Percentiles rank a stretch among this genome's conserved stretches.
Conservation (phyloP, 1,140 invertebrate genomes). For the Drosophila serrata region DNA sequence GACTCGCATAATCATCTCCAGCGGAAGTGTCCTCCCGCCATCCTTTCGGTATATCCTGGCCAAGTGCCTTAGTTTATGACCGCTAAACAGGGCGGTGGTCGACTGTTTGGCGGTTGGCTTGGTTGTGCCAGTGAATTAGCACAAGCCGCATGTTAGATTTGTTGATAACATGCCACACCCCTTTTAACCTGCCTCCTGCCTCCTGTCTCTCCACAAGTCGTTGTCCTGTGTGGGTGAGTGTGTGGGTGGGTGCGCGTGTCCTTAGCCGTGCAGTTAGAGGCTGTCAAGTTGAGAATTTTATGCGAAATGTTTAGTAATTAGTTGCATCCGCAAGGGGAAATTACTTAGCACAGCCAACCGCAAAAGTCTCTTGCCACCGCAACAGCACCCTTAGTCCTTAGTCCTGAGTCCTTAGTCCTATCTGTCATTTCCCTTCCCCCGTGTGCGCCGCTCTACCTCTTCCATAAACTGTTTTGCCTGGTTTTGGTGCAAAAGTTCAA, state of each 20-base stretch:
- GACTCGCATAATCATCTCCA: slow-evolving; percentile 54
- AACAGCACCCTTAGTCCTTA: background rate
- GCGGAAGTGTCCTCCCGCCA: slow-evolving; percentile 56
- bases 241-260: slow-evolving; percentile 36
- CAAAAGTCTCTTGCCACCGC: slow-evolving; percentile 28
- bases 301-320: slow-evolving; percentile 84
- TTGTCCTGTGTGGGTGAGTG: slow-evolving; percentile 24
- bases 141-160: slow-evolving; percentile 78
- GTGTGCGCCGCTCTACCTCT: background rate
- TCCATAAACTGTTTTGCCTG: slow-evolving; percentile 23
- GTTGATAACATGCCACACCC: slow-evolving; percentile 70
- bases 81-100: slow-evolving; percentile 37
- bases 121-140: slow-evolving; percentile 66
- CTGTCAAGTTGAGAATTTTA: slow-evolving; percentile 82
- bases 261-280: slow-evolving; percentile 70
- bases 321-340: slow-evolving; percentile 82
- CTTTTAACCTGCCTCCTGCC: too few relatives aligned
- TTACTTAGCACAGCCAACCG: slow-evolving; percentile 72
- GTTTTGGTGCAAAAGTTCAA: slow-evolving; percentile 54
- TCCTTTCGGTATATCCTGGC: slow-evolving; percentile 5
- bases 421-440: slow-evolving; percentile 17
- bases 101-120: slow-evolving; percentile 49
- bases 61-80: slow-evolving; percentile 63
- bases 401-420: slow-evolving; percentile 16
- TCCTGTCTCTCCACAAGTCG: slow-evolving; percentile 7